Conservation (phyloP, 2,888 invertebrate species). For the Hydropsyche betteni region DNA sequence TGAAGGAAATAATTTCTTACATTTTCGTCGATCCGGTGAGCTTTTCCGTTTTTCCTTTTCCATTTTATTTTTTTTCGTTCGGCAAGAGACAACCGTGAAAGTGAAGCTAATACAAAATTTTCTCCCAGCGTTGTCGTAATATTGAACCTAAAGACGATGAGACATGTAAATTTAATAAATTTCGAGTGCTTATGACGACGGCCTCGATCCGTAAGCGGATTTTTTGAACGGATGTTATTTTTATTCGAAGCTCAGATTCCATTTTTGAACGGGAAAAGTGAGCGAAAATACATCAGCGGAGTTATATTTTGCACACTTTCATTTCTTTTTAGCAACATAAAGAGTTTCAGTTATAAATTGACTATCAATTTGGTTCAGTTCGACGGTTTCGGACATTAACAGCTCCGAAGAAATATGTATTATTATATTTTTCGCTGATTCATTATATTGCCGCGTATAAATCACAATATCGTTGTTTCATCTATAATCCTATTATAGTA, state of each 20-base stretch:
- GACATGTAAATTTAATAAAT: conserved; percentile 13
- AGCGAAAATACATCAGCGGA: not conserved
- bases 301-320: not conserved
- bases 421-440: conserved; percentile 6
- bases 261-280: too few species aligned
- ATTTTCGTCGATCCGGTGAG: not conserved
- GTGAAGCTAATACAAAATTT: conserved; percentile 6
- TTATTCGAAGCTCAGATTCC: not conserved
- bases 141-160: not conserved
- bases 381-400: conserved; percentile 21
- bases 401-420: conserved; percentile 18
- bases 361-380: conserved; percentile 24
- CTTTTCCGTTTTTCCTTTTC: not conserved
- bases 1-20: conserved; percentile 11
- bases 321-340: not conserved
- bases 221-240: not conserved
- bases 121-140: not conserved
- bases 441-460: conserved; percentile 6
- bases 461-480: conserved; percentile 15
- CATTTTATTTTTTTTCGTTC: not conserved
- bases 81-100: not conserved
- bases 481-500: conserved; percentile 24
- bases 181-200: not conserved
- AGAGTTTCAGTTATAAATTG: conserved; percentile 6
- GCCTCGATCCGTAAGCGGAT: not conserved